Conservation (phyloP, 2,113 vertebrate species). For the Panurus biarmicus region DNA sequence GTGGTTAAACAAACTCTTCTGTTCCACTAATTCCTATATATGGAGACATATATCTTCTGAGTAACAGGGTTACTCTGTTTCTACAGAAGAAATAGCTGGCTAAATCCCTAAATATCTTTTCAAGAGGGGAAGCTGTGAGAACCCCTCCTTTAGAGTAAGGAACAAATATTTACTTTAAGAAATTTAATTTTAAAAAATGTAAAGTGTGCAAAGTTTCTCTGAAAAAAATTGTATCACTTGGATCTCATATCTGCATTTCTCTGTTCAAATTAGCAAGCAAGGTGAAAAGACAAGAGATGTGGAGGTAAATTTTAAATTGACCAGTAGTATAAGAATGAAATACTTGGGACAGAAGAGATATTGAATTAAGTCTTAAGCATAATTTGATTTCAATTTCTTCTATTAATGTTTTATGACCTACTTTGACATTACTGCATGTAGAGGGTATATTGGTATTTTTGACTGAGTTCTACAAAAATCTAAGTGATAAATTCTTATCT, state of each 20-base stretch:
- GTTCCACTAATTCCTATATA: background rate
- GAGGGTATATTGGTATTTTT: background rate
- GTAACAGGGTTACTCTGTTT: background rate
- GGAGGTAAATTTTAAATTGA: background rate
- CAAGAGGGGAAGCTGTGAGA: background rate
- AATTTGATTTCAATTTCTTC: background rate
- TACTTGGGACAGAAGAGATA: background rate
- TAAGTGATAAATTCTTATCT: background rate
- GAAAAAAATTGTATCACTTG: background rate
- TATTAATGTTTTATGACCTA: background rate
- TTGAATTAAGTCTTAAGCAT: background rate
- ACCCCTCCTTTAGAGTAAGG: background rate
- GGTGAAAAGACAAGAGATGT: background rate
- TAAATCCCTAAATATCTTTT: background rate
- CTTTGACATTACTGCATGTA: background rate
- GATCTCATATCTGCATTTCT: background rate
- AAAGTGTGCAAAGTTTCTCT: background rate
- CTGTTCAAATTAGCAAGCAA: background rate
- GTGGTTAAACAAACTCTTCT: background rate
- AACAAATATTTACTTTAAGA: background rate
- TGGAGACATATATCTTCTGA: background rate
- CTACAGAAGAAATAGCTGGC: background rate
- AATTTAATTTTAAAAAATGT: background rate
- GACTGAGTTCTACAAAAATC: background rate
- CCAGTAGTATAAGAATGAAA: background rate